These are phyloP conservation scores for Phlogophora meticulosa DNA, from an alignment of 2,888 invertebrate genomes.

Conservation along the genomic window DNA sequence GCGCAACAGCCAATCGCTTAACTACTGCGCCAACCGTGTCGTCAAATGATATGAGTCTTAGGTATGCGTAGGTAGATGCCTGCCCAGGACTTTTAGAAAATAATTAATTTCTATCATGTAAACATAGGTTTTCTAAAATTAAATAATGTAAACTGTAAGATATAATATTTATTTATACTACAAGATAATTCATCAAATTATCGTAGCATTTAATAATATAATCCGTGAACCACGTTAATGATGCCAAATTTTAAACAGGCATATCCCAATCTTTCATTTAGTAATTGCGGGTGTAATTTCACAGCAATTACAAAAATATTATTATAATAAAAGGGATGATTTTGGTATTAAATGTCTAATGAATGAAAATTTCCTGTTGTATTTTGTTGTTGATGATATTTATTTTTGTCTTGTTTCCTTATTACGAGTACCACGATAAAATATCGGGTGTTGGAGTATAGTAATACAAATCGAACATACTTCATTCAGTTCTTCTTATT, in stretches of 20 bases:
- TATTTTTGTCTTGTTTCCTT: not conserved
- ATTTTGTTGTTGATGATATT: not conserved
- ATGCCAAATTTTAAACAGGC: conserved; percentile 17
- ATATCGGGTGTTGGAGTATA: no score
- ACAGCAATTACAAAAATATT: conserved; percentile 18
- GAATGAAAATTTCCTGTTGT: not conserved
- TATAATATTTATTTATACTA: no score
- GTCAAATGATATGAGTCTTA: no score
- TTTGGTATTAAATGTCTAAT: conserved; percentile 2
- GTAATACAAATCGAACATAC: no score
- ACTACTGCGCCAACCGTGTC: no score
- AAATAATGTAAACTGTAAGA: not conserved
- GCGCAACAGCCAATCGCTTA: no score
- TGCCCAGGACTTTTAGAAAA: no score
- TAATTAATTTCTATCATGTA: no score
- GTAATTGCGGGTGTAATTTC: conserved; percentile 42
- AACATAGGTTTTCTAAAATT: no score
- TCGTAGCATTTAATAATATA: conserved; percentile 15
- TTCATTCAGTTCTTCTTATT: no score
- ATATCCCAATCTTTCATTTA: conserved; percentile 16
- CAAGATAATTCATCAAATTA: not conserved
- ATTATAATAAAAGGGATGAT: not conserved
- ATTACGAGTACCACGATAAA: no score
- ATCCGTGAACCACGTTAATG: conserved; percentile 18
- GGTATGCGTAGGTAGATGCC: no score